Conservation (phyloP, 2,888 invertebrate genomes). For the Marronus borbonicus region DNA sequence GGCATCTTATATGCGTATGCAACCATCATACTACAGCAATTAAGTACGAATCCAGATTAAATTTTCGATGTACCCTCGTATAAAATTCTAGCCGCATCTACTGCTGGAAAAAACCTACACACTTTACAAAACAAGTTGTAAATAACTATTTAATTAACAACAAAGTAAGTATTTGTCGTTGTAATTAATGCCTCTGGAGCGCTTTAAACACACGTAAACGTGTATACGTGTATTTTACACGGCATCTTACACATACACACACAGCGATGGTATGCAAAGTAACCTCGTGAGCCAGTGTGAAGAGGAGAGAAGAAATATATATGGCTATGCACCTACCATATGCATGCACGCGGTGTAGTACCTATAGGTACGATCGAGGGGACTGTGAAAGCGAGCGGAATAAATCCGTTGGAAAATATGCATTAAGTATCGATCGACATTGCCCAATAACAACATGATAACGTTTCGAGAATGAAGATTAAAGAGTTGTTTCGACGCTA, state of each 20-base stretch:
- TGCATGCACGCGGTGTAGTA: conserved; percentile 29
- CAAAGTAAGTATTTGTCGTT: conserved; percentile 51
- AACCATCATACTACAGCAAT: too few species aligned
- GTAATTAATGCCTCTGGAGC: conserved; percentile 52
- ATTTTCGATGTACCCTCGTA: conserved; percentile 21
- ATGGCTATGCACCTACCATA: conserved; percentile 20
- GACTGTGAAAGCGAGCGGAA: conserved; percentile 27
- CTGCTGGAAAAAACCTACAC: conserved; percentile 51
- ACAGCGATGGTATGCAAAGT: conserved; percentile 10
- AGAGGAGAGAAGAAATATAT: conserved; percentile 15
- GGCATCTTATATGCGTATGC: too few species aligned
- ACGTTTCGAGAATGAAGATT: conserved; percentile 23
- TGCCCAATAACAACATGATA: conserved; percentile 26
- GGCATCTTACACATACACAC: conserved; percentile 25
- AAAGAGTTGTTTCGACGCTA: conserved; percentile 12
- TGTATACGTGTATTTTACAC: conserved; percentile 30
- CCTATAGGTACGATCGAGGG: conserved; percentile 5
- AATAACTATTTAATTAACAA: conserved; percentile 57
- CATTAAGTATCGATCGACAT: conserved; percentile 25
- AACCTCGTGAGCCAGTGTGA: conserved; percentile 22
- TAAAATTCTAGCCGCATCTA: conserved; percentile 4
- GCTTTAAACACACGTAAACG: conserved; percentile 37
- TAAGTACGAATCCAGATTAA: too few species aligned
- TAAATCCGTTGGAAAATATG: conserved; percentile 33
- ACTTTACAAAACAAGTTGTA: conserved; percentile 57